Percentiles rank a stretch among this genome's conserved stretches.
Evolutionary conservation across 2,888 invertebrate genomes (phyloP).

Genomic region (Coecobrya sp.): DNA sequence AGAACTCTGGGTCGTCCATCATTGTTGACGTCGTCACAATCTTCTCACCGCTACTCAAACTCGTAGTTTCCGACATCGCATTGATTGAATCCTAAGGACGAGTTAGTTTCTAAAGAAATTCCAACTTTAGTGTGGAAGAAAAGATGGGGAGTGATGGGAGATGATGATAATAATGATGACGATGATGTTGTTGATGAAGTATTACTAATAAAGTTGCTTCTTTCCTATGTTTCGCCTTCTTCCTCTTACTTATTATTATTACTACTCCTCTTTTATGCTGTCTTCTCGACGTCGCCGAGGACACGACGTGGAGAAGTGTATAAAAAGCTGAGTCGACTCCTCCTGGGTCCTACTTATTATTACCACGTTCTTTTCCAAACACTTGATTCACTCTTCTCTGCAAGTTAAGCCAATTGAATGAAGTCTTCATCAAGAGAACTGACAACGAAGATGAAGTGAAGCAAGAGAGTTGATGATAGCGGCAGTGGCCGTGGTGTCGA

Average conservation of each 20-base stretch:
- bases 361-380: slow-evolving; percentile 1
- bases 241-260: slow-evolving; percentile 13
- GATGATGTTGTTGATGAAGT: slow-evolving; percentile 51
- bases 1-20: slow-evolving; percentile 86
- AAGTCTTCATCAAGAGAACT: slow-evolving; percentile 37
- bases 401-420: slow-evolving; percentile 67
- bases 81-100: slow-evolving; percentile 68
- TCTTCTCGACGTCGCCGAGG: slow-evolving; percentile 30
- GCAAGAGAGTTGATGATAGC: not conserved
- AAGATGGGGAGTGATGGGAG: not conserved
- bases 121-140: slow-evolving; percentile 47
- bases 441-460: not conserved
- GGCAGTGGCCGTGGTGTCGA: not conserved
- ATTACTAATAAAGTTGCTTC: slow-evolving; percentile 53
- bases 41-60: slow-evolving; percentile 86
- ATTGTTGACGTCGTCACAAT: slow-evolving; percentile 86
- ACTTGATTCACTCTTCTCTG: slow-evolving; percentile 9
- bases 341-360: slow-evolving; percentile 12
- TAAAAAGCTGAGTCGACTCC: slow-evolving; percentile 46
- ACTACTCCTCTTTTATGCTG: slow-evolving; percentile 23
- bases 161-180: slow-evolving; percentile 20
- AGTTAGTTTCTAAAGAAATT: slow-evolving; percentile 38
- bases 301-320: slow-evolving; percentile 16
- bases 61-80: slow-evolving; percentile 86
- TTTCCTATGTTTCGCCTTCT: not conserved